Conservation (phyloP, 2,113 vertebrate species). For the Polyodon spathula region DNA sequence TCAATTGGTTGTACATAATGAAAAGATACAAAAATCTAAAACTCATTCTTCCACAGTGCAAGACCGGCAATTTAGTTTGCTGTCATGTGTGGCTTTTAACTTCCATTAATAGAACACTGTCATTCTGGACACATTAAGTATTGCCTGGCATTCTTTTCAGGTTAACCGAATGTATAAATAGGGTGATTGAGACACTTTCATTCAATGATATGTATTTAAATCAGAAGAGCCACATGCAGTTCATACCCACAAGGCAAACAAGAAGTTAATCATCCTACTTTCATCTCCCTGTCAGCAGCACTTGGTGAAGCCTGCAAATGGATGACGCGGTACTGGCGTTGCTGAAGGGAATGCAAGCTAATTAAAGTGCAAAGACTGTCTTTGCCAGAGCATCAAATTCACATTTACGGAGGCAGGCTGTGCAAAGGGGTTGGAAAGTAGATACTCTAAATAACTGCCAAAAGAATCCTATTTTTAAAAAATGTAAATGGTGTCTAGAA, state of each 20-base stretch:
- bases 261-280: conserved; percentile 31
- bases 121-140: no score
- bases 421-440: conserved; percentile 21
- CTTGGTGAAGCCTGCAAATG: conserved; percentile 36
- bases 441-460: neutral
- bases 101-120: no score
- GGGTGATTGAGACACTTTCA: no score
- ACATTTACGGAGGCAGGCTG: conserved; percentile 58
- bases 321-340: conserved; percentile 58
- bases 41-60: no score
- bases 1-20: no score
- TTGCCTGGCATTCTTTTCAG: no score
- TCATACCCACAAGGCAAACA: conserved; percentile 27
- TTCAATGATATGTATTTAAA: conserved; percentile 1
- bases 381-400: conserved; percentile 72
- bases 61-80: no score
- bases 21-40: no score
- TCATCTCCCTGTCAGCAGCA: conserved; percentile 38
- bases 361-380: conserved; percentile 71
- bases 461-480: no score
- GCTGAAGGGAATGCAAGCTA: conserved; percentile 69
- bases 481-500: no score
- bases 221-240: conserved; percentile 10
- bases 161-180: no score
- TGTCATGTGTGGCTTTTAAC: no score